Conservation (phyloP, 2,797 vertebrate genomes). For the Paramormyrops hopkinsi region DNA sequence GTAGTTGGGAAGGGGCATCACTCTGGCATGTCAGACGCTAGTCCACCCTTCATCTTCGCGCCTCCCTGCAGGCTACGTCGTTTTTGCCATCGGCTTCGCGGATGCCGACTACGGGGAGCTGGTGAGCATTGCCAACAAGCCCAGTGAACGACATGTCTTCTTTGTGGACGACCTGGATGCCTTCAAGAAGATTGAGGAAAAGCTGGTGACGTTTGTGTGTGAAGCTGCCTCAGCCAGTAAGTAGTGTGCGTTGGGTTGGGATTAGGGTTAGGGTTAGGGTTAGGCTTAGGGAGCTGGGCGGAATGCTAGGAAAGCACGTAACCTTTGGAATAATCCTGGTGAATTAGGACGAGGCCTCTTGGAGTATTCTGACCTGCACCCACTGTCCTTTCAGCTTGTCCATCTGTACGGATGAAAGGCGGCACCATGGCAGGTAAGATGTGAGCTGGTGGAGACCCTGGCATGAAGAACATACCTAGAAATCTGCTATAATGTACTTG, state of each 20-base stretch:
- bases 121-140: constrained; percentile 88
- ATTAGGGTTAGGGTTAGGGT: background rate
- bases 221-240: constrained; percentile 93
- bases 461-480: background rate
- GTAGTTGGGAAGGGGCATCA: constrained; percentile 7
- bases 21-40: background rate
- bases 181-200: constrained; percentile 92
- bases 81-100: constrained; percentile 89
- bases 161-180: constrained; percentile 96
- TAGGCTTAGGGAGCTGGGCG: background rate
- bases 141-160: constrained; percentile 87
- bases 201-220: constrained; percentile 92
- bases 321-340: background rate
- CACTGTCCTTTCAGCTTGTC: constrained; percentile 74
- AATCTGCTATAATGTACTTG: background rate
- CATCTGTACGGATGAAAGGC: constrained; percentile 77
- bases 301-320: background rate
- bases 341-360: background rate
- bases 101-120: constrained; percentile 91
- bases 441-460: background rate
- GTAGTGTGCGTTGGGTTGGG: constrained; percentile 32
- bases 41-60: background rate
- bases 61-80: constrained; percentile 70
- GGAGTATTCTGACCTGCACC: background rate
- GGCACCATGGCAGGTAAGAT: constrained; percentile 75